These are phyloP conservation scores for Syngnathus typhle DNA, from an alignment of 2,113 vertebrate species.

Conservation along the genomic window DNA sequence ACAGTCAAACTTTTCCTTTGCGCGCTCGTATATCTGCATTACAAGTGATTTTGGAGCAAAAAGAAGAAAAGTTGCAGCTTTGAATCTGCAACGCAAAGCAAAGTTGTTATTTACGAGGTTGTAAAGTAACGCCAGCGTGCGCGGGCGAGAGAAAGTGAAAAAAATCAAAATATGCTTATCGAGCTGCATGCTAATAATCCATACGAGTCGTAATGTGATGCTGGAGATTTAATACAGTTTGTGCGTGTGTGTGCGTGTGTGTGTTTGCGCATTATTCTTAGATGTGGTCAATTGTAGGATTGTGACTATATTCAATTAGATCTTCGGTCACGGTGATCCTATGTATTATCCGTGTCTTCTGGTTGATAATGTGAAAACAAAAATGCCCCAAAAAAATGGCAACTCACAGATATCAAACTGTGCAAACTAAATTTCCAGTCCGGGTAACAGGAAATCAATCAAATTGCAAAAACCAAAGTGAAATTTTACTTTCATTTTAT, in stretches of 20 bases:
- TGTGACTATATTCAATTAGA: too few species aligned
- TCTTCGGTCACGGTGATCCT: too few species aligned
- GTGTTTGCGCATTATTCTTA: not conserved
- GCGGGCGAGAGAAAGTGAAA: conserved; percentile 19
- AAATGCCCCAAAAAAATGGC: too few species aligned
- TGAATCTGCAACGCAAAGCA: conserved; percentile 60
- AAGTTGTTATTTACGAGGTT: conserved; percentile 65
- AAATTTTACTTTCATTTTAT: too few species aligned
- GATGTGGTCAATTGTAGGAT: not conserved
- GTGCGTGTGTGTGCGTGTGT: conserved; percentile 2
- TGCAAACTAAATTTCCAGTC: too few species aligned
- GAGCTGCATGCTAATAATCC: conserved; percentile 62
- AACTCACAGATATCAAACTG: too few species aligned
- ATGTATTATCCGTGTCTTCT: too few species aligned
- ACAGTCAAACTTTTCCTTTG: not conserved
- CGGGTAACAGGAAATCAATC: too few species aligned
- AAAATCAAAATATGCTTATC: conserved; percentile 71
- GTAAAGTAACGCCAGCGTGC: conserved; percentile 43
- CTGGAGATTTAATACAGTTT: conserved; percentile 48
- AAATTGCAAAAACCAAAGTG: too few species aligned
- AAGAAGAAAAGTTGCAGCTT: conserved; percentile 30
- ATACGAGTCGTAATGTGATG: conserved; percentile 63
- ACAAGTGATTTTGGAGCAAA: conserved; percentile 58
- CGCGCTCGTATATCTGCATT: not conserved
- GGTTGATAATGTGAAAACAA: too few species aligned